Conservation (phyloP, 2,888 invertebrate species). For the Drosophila engyochracea region DNA sequence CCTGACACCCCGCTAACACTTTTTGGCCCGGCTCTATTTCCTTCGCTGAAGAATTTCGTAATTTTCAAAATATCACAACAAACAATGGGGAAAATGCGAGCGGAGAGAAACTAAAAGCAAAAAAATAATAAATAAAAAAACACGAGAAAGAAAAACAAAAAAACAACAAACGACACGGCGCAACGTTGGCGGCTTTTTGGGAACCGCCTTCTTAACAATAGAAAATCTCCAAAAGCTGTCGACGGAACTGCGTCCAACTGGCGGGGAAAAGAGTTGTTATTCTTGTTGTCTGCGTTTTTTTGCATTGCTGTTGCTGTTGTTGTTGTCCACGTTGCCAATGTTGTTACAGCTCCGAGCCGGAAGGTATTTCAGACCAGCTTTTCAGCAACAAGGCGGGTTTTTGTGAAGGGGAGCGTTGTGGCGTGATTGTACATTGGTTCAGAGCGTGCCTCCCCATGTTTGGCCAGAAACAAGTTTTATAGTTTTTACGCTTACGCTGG, state of each 20-base stretch:
- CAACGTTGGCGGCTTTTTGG: constrained; percentile 47
- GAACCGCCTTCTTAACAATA: constrained; percentile 58
- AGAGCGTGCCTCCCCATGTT: constrained; percentile 58
- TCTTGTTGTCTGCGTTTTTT: constrained; percentile 10
- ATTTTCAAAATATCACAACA: constrained; percentile 57
- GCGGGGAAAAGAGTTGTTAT: constrained; percentile 32
- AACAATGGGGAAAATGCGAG: constrained; percentile 58
- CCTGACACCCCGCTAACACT: constrained; percentile 10
- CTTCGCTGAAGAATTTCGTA: constrained; percentile 57
- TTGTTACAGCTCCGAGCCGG: constrained; percentile 47
- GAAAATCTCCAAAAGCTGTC: constrained; percentile 58
- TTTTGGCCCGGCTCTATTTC: constrained; percentile 25
- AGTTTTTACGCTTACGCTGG: constrained; percentile 48
- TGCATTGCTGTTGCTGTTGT: constrained; percentile 17
- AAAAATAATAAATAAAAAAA: constrained; percentile 15
- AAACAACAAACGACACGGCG: constrained; percentile 27
- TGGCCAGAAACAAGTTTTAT: constrained; percentile 63
- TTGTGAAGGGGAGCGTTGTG: constrained; percentile 3
- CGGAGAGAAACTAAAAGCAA: constrained; percentile 25
- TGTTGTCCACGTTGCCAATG: constrained; percentile 23
- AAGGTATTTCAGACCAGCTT: constrained; percentile 59
- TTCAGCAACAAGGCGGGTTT: constrained; percentile 48
- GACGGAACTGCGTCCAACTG: constrained; percentile 58
- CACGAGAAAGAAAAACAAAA: constrained; percentile 24
- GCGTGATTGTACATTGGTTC: constrained; percentile 30